These are phyloP conservation scores for Palaemon carinicauda DNA, from an alignment of 1,140 invertebrate species.

Conservation along the genomic window DNA sequence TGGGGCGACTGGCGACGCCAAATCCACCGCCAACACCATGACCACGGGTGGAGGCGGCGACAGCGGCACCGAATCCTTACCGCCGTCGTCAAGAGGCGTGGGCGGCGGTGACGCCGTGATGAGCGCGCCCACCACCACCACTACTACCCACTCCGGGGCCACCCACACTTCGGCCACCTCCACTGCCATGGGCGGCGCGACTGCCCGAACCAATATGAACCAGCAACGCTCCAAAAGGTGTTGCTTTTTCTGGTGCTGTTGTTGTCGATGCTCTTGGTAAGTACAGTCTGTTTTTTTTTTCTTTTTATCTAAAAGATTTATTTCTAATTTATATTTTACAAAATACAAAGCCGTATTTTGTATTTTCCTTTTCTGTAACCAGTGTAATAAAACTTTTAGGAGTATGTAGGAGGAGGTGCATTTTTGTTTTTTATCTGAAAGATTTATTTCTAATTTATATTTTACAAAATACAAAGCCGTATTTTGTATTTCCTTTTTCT, in stretches of 20 bases:
- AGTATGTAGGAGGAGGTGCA: background rate
- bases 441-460: background rate
- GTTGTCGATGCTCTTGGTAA: background rate
- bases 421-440: background rate
- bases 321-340: background rate
- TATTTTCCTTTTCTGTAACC: background rate
- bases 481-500: too few relatives aligned
- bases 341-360: background rate
- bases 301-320: too few relatives aligned
- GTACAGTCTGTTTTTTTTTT: background rate
- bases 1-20: background rate
- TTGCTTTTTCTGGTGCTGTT: slow-evolving; percentile 16
- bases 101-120: background rate
- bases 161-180: background rate
- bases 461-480: background rate
- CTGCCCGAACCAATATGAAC: background rate
- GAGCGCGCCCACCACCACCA: background rate
- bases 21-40: background rate
- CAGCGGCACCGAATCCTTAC: background rate
- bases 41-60: background rate
- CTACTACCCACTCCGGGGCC: too few relatives aligned
- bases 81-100: background rate
- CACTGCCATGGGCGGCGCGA: background rate
- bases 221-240: background rate
- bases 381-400: background rate